A percentile compares a stretch with the other conserved stretches of the same genome.
Conservation (phyloP, 1,140 invertebrate genomes). For the Neodiprion fabricii region DNA sequence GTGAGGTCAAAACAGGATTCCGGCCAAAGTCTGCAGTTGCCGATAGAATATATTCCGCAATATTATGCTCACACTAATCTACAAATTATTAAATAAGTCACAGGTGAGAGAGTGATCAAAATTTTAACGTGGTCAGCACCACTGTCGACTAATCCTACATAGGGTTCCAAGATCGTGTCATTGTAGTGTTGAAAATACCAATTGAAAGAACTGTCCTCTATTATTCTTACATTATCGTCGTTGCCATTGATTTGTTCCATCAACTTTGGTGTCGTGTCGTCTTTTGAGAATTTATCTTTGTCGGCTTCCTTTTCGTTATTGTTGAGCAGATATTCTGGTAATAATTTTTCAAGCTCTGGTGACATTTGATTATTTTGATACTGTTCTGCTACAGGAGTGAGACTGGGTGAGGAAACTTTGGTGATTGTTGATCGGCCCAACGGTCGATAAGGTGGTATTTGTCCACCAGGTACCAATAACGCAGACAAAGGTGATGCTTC, state of each 20-base stretch:
- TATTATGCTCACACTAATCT: not conserved
- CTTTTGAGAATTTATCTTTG: conserved; percentile 49
- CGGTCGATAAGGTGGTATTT: conserved; percentile 51
- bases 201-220: conserved; percentile 64
- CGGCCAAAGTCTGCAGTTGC: too few species aligned
- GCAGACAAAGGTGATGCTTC: conserved; percentile 61
- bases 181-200: conserved; percentile 86
- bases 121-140: conserved; percentile 10
- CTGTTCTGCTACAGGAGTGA: conserved; percentile 34
- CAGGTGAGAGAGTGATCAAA: not conserved
- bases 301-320: conserved; percentile 17
- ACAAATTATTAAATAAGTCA: not conserved
- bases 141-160: conserved; percentile 58
- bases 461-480: conserved; percentile 66
- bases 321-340: conserved; percentile 29
- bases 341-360: conserved; percentile 27
- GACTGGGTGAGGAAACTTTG: conserved; percentile 66
- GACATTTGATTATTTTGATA: conserved; percentile 35
- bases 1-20: too few species aligned
- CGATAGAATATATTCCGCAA: not conserved
- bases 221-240: conserved; percentile 26
- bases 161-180: conserved; percentile 72
- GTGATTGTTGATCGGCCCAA: conserved; percentile 68
- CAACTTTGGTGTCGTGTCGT: conserved; percentile 49
- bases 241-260: conserved; percentile 39